Evolutionary conservation across 2,797 vertebrate genomes (phyloP).

Genomic region (Masticophis lateralis): DNA sequence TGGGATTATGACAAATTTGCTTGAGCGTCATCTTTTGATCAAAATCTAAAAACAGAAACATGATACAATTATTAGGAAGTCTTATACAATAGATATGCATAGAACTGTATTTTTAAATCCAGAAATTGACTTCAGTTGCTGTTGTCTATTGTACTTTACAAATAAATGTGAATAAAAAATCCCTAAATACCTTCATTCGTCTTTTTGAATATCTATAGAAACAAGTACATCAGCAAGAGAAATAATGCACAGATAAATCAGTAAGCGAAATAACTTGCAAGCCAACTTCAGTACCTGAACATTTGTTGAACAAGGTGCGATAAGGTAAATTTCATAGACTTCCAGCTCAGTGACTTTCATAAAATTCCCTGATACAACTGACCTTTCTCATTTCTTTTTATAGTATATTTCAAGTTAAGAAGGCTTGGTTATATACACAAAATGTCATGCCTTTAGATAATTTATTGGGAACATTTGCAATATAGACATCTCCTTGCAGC

Average conservation of each 20-base stretch:
- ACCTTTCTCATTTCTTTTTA: conserved; percentile 34
- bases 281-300: conserved; percentile 48
- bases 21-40: background rate
- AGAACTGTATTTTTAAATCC: background rate
- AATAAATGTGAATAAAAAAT: conserved; percentile 22
- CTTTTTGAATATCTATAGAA: conserved; percentile 29
- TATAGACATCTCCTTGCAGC: conserved; percentile 10
- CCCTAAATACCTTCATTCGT: conserved; percentile 21
- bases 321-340: conserved; percentile 48
- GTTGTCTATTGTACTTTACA: conserved; percentile 27
- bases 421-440: background rate
- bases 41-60: background rate
- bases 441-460: conserved; percentile 21
- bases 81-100: background rate
- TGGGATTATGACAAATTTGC: background rate
- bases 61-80: background rate
- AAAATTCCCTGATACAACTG: conserved; percentile 55
- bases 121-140: conserved; percentile 16
- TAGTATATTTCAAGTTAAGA: background rate
- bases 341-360: conserved; percentile 54
- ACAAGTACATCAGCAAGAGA: conserved; percentile 42
- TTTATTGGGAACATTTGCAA: conserved; percentile 26
- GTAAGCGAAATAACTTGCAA: conserved; percentile 29
- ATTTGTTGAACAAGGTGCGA: conserved; percentile 54
- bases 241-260: conserved; percentile 45